phyloP scores from a whole-genome alignment of 2,888 invertebrate genomes.

The Volucella bombylans region DNA sequence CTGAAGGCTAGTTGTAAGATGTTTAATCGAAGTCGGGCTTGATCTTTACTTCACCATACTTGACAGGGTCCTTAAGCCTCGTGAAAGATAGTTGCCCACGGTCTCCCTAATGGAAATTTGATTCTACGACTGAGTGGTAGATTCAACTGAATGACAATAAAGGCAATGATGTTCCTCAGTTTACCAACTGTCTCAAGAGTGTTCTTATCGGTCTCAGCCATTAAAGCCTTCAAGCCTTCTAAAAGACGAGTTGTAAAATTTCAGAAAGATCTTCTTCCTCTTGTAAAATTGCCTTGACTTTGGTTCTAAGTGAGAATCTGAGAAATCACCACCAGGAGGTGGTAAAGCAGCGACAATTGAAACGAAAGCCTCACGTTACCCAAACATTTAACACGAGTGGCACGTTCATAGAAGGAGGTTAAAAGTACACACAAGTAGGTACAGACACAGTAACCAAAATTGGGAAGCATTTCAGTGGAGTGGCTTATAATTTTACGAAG shows the following conservation, averaged over 20 bases:
- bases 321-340: constrained; percentile 99
- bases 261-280: constrained; percentile 99
- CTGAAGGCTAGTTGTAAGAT: too few species aligned
- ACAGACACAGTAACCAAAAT: constrained; percentile 99
- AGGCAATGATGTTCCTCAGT: too few species aligned
- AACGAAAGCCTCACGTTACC: constrained; percentile 98
- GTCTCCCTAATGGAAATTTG: constrained; percentile 97
- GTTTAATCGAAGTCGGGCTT: too few species aligned
- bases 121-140: constrained; percentile 98
- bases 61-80: constrained; percentile 93
- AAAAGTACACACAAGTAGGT: constrained; percentile 98
- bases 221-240: constrained; percentile 91
- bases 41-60: too few species aligned
- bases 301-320: constrained; percentile 98
- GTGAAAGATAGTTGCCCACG: constrained; percentile 97
- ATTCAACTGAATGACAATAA: constrained; percentile 97
- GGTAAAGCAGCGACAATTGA: constrained; percentile 99
- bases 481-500: constrained; percentile 97
- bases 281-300: constrained; percentile 95
- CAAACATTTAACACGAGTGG: constrained; percentile 97
- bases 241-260: constrained; percentile 99
- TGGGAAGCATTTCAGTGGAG: constrained; percentile 99
- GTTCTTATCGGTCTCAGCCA: constrained; percentile 99
- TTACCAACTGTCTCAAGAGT: too few species aligned
- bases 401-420: constrained; percentile 99